Evolutionary conservation across 2,113 vertebrate species (phyloP), one percentile per base, ranked within the genome.

Genomic region (Dolichallabes microphthalmus): DNA sequence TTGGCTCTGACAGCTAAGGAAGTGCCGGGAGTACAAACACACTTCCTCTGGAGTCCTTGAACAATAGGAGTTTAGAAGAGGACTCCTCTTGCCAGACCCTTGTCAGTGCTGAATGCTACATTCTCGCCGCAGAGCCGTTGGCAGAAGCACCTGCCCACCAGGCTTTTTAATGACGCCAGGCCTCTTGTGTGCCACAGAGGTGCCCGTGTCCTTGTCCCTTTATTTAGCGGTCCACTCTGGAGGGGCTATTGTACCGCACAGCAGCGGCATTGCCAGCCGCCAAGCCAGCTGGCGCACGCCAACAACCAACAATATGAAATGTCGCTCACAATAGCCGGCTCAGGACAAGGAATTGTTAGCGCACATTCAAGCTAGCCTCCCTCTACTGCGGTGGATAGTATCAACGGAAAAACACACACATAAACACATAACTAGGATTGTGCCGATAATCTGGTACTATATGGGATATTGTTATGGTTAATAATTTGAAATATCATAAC

Each of bases 221-320:
- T 79, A 93, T 93, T 92, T 92, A 93, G 85, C n/a, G 52, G 90
- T 79, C 81, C 83, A 89, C 89, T 92, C 92, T 92, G 76, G 91
- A 92, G 91, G 91, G 89, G 90, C 89, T 91, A 94, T 94, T 94
- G 93, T 94, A 89, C 90, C 90, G 90, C 88, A 89, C 89, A 92
- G 94, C 91, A 91, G 90, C 84, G 87, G 90, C 90, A 83, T 89
- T 92, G 92, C 91, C 92, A 91, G 91, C 58, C 90, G 86, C 88
- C 50, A 85, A 93, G 94, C 94, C 94, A 95, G 93, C 93, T 95
- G 94, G 94, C 93, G 45, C 77, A 88, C 86, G 27, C 57, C 75
- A 57, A 80, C 55, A 85, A 85, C 15, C 7, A 92, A 94, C 92
- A 93, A 94, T 94, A 90, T 20, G 68, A 68, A 82, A 86, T 90